Conservation (phyloP, 2,888 invertebrate genomes). For the Holacanthella duospinosa region DNA sequence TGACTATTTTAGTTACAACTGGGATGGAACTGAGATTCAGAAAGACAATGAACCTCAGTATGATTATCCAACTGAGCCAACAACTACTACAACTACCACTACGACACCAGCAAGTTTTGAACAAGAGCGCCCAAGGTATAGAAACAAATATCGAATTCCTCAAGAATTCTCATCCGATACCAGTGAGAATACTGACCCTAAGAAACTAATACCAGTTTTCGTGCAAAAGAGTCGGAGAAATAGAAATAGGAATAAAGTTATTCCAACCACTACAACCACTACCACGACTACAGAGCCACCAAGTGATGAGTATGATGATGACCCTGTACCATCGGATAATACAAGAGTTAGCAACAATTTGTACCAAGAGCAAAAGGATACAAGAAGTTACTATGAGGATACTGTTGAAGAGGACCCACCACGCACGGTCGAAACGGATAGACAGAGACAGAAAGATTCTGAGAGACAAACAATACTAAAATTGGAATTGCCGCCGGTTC, state of each 20-base stretch:
- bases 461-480: too few species aligned
- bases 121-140: slow-evolving; percentile 11
- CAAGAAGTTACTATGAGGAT: background rate
- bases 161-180: too few species aligned
- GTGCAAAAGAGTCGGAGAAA: slow-evolving; percentile 13
- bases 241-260: slow-evolving; percentile 7
- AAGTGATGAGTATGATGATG: slow-evolving; percentile 20
- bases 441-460: background rate
- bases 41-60: background rate
- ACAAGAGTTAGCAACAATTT: background rate
- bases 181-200: too few species aligned
- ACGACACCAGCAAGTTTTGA: background rate
- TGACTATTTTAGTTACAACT: background rate
- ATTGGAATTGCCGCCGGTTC: background rate
- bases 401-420: background rate
- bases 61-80: background rate
- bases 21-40: background rate
- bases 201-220: slow-evolving; percentile 17
- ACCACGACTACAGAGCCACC: slow-evolving; percentile 8
- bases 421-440: background rate
- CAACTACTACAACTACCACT: background rate
- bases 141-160: slow-evolving; percentile 11
- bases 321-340: background rate
- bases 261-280: slow-evolving; percentile 7
- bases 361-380: too few species aligned